Evolutionary conservation across 2,888 invertebrate species (phyloP).

Genomic region (Callimorpha dominula): DNA sequence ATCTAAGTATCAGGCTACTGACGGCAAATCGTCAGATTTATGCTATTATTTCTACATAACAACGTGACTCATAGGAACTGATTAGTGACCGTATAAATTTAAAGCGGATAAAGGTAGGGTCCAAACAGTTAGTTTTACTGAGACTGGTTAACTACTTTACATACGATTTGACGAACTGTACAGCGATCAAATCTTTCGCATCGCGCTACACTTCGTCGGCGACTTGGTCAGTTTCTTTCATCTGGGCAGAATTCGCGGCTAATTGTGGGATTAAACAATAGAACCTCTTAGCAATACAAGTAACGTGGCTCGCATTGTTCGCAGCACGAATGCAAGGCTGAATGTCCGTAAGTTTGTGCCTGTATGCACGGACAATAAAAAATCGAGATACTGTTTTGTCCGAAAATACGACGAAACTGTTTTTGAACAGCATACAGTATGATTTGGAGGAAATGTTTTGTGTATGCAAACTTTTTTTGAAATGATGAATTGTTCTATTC

Average conservation of each 20-base stretch:
- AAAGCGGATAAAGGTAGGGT: too few species aligned
- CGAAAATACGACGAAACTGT: conserved; percentile 52
- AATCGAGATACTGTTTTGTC: conserved; percentile 52
- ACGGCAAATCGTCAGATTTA: too few species aligned
- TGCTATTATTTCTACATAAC: too few species aligned
- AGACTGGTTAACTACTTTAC: not conserved
- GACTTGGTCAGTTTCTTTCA: conserved; percentile 86
- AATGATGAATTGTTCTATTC: conserved; percentile 30
- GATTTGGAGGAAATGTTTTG: conserved; percentile 45
- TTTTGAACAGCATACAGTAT: conserved; percentile 51
- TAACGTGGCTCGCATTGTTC: conserved; percentile 70
- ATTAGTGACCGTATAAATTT: too few species aligned
- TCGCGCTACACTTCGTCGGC: conserved; percentile 49
- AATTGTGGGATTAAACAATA: conserved; percentile 86
- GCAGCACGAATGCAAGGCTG: conserved; percentile 54
- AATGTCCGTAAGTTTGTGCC: conserved; percentile 52
- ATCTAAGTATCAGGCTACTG: too few species aligned
- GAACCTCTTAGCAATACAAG: conserved; percentile 82
- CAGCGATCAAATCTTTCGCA: conserved; percentile 58
- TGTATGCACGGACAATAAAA: conserved; percentile 53
- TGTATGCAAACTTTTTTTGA: conserved; percentile 25
- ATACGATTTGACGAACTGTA: not conserved
- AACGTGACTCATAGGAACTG: too few species aligned
- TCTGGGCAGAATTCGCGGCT: conserved; percentile 77
- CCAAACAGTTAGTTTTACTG: too few species aligned